Evolutionary conservation across 2,113 vertebrate genomes (phyloP).

Genomic region (Lycaon pictus): DNA sequence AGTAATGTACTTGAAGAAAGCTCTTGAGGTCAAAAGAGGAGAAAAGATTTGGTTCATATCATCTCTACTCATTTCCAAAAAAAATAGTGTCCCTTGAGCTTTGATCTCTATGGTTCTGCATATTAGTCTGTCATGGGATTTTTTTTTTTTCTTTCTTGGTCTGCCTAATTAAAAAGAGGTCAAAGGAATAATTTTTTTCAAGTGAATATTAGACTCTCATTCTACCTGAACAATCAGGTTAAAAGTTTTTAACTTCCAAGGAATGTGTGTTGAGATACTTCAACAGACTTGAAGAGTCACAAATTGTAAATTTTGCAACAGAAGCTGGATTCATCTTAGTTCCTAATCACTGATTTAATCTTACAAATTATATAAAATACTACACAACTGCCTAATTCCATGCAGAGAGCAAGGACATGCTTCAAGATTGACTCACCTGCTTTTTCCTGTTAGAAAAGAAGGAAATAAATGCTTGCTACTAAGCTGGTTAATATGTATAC

Average conservation of each 20-base stretch:
- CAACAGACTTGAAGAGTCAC: background rate
- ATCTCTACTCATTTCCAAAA: background rate
- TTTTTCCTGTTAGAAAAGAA: constrained; percentile 43
- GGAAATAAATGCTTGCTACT: constrained; percentile 41
- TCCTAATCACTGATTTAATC: background rate
- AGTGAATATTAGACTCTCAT: background rate
- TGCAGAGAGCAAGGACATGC: background rate
- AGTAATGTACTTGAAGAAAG: background rate
- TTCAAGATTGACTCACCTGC: constrained; percentile 20
- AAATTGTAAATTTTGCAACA: background rate
- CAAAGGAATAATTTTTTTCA: background rate
- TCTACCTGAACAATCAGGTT: background rate
- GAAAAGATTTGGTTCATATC: background rate
- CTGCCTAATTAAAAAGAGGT: background rate
- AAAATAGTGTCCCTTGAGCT: background rate
- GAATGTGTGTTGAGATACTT: background rate
- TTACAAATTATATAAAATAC: background rate
- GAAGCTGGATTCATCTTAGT: background rate
- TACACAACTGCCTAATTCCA: background rate
- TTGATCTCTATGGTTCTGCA: background rate
- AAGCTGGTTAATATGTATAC: constrained; percentile 41
- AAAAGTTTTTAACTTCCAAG: background rate
- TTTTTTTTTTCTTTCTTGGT: background rate
- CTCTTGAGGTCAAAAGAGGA: background rate
- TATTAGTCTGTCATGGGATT: background rate